Evolutionary conservation across 1,140 invertebrate genomes (phyloP), one percentile per base, ranked within the genome.

Genomic region (Bactericera cockerelli): DNA sequence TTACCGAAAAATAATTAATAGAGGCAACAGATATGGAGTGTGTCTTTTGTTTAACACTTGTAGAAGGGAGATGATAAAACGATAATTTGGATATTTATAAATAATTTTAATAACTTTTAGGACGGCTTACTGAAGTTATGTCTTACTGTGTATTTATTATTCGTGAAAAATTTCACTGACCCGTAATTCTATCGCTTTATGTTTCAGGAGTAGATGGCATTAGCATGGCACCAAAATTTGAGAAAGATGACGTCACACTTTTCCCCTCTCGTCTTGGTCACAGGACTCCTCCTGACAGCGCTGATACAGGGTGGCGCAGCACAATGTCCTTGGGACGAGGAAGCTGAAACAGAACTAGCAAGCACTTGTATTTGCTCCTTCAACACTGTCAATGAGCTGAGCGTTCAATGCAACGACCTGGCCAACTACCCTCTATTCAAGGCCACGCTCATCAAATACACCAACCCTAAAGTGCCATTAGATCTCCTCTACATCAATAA

Each of bases 401-500:
- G 87, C 2, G 82, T 93, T 25, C 90, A 93, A 70, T 95, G 90
- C 70, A 49, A 49, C 42, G 85, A 90, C 71, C 82, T 87, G 71
- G 88, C 93, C 19, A 82, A 93, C 63, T 90, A 89, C 67, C 70
- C 76, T 4, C 72, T 78, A 55, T 73, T 94, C 13, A 66, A 92
- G 26, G 72, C 77, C 56, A 82, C 85, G 1, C 74, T 93, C 63
- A 81, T 79, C 66, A 79, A 77, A 58, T 83, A 81, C 71, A 80
- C 81, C 8, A 72, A 76, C 56, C 73, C 78, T 65, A 49, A 49
- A 49, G 78, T 76, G 58, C 73, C 81, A 0, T 74, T 93, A 53
- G 90, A 93, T 70, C 73, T 93, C 39, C 78, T 95, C 16, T 93
- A 93, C 67, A 77, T 95, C 11, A 90, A 91, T 70, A 93, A 93